These are phyloP conservation scores for Zaprionus vittiger DNA, from an alignment of 1,140 invertebrate genomes.

Conservation along the genomic window DNA sequence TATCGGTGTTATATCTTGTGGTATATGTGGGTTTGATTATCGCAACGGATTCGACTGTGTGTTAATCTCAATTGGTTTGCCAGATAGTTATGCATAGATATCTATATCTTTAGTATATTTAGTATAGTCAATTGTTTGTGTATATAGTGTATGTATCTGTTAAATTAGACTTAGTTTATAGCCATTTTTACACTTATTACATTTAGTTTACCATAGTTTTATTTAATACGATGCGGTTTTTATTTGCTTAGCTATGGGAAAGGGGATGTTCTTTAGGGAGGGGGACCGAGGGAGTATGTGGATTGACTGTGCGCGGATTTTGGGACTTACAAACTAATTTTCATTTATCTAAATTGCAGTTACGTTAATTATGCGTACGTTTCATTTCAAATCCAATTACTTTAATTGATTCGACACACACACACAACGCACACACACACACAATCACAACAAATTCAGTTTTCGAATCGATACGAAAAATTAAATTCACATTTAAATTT, in stretches of 20 bases:
- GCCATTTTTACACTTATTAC: conserved; percentile 10
- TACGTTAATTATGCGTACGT: conserved; percentile 22
- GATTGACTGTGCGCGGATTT: conserved; percentile 35
- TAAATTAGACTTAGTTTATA: conserved; percentile 4
- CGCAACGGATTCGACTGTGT: conserved; percentile 2
- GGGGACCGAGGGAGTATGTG: conserved; percentile 7
- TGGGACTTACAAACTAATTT: conserved; percentile 70
- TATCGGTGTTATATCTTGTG: background rate
- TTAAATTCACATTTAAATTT: conserved; percentile 64
- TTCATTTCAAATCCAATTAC: conserved; percentile 39
- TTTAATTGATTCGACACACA: conserved; percentile 29
- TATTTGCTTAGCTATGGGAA: conserved; percentile 64
- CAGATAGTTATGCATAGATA: background rate
- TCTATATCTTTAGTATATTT: background rate
- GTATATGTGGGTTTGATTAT: background rate
- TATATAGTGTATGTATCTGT: background rate
- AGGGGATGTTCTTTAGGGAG: background rate
- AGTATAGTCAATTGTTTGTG: background rate
- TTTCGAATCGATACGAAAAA: conserved; percentile 55
- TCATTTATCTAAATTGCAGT: conserved; percentile 79
- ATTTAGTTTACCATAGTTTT: conserved; percentile 2
- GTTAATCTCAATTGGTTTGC: background rate
- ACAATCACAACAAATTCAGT: conserved; percentile 19
- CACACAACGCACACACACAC: conserved; percentile 21
- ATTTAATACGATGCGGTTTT: conserved; percentile 46